Percentiles rank a stretch among this genome's conserved stretches.
Conservation (phyloP, 35 echinoderm and acorn worm genomes). For the Apostichopus japonicus region DNA sequence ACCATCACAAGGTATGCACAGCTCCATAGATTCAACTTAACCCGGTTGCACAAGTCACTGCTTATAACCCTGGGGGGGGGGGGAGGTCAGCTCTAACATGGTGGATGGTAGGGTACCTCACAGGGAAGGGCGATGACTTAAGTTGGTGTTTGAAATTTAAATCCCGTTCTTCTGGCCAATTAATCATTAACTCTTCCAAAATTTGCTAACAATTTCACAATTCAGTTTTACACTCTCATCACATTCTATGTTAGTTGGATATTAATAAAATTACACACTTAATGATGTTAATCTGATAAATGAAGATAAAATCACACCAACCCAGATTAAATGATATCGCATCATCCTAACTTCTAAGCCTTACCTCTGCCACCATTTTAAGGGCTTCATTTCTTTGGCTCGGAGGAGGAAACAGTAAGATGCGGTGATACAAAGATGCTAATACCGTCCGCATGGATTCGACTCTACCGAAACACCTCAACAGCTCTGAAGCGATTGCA, state of each 20-base stretch:
- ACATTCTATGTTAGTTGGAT: too few species aligned
- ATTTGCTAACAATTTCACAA: too few species aligned
- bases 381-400: slow-evolving; percentile 91
- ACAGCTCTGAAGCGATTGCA: slow-evolving; percentile 79
- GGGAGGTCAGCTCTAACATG: too few species aligned
- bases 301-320: background rate
- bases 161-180: too few species aligned
- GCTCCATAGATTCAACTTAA: too few species aligned
- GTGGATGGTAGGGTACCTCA: too few species aligned
- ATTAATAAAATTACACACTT: background rate
- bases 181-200: too few species aligned
- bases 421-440: slow-evolving; percentile 84
- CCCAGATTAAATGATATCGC: background rate
- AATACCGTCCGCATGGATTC: slow-evolving; percentile 91
- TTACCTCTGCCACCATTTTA: slow-evolving; percentile 93
- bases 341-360: background rate
- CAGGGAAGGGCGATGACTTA: too few species aligned
- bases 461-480: slow-evolving; percentile 85
- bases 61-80: too few species aligned
- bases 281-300: background rate
- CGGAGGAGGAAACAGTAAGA: slow-evolving; percentile 95
- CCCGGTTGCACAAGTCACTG: too few species aligned
- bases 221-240: background rate
- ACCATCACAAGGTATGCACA: too few species aligned
- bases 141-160: too few species aligned